A percentile compares a stretch with the other conserved stretches of the same genome.
phyloP scores from a whole-genome alignment of 1,140 invertebrate genomes.

The Drosophila nannoptera region DNA sequence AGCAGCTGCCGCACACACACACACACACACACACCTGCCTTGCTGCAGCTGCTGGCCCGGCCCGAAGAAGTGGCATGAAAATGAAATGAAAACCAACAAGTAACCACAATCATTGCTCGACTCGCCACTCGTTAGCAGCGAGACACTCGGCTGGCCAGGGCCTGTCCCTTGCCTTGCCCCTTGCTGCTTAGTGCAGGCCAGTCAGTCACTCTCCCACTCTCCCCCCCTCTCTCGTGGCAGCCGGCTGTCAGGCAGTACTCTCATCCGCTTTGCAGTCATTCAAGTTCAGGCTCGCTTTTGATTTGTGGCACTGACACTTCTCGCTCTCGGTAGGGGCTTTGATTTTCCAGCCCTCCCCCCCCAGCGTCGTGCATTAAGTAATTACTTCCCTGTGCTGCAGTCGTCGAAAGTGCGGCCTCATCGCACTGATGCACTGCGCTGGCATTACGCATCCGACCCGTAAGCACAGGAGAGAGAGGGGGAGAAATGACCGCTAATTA shows the following conservation, averaged over 20 bases:
- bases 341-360: conserved; percentile 56
- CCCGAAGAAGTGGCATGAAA: conserved; percentile 62
- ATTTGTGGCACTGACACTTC: conserved; percentile 54
- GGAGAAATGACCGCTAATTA: conserved; percentile 16
- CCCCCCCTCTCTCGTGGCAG: conserved; percentile 20
- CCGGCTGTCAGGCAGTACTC: conserved; percentile 31
- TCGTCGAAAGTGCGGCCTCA: conserved; percentile 69
- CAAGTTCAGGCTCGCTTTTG: conserved; percentile 30
- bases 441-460: conserved; percentile 19
- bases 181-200: conserved; percentile 53
- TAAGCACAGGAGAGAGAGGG: background rate
- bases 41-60: background rate
- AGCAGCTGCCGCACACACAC: conserved; percentile 33
- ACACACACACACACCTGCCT: background rate
- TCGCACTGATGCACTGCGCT: conserved; percentile 60
- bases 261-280: conserved; percentile 34
- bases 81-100: conserved; percentile 74
- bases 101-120: conserved; percentile 72
- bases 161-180: background rate
- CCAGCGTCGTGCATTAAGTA: conserved; percentile 58
- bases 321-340: conserved; percentile 46
- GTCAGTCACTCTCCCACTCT: conserved; percentile 30
- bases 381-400: conserved; percentile 69
- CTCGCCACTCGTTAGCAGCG: conserved; percentile 69
- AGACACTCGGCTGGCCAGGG: conserved; percentile 4